Conservation (phyloP, 2,797 vertebrate genomes). For the Lemur catta region DNA sequence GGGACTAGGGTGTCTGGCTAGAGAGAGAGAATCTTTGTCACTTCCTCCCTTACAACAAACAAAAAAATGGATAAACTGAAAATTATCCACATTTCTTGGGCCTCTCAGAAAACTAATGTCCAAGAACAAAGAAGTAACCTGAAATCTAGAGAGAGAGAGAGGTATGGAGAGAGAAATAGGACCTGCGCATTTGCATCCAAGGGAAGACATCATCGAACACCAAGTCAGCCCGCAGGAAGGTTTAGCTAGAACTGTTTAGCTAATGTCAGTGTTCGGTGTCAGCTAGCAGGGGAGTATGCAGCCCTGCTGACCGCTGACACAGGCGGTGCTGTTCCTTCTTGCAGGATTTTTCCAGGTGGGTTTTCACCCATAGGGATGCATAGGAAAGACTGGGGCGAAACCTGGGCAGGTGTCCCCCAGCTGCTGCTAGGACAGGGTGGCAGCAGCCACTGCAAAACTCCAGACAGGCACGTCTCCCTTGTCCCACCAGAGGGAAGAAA, state of each 20-base stretch:
- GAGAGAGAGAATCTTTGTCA: background rate
- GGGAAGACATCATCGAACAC: background rate
- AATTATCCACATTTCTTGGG: background rate
- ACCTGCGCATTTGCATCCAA: background rate
- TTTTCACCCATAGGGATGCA: no score
- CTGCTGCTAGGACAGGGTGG: no score
- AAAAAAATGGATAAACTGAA: background rate
- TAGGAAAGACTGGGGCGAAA: no score
- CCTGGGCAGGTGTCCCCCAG: background rate
- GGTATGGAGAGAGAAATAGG: background rate
- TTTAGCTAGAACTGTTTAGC: no score
- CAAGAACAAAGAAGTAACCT: background rate
- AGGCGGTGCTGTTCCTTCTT: fast-evolving
- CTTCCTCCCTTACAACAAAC: background rate
- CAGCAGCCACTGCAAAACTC: background rate
- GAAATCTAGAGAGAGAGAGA: background rate
- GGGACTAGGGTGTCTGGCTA: no score
- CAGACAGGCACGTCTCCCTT: no score
- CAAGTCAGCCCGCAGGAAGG: background rate
- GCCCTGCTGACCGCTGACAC: background rate
- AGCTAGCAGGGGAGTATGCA: fast-evolving
- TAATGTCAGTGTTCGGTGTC: background rate
- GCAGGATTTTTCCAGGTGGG: background rate
- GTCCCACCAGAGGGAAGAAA: background rate
- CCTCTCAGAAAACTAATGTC: background rate